Evolutionary conservation across 1,140 invertebrate species (phyloP), one percentile per base, ranked within the genome.

Genomic region (Saccostrea cuccullata): DNA sequence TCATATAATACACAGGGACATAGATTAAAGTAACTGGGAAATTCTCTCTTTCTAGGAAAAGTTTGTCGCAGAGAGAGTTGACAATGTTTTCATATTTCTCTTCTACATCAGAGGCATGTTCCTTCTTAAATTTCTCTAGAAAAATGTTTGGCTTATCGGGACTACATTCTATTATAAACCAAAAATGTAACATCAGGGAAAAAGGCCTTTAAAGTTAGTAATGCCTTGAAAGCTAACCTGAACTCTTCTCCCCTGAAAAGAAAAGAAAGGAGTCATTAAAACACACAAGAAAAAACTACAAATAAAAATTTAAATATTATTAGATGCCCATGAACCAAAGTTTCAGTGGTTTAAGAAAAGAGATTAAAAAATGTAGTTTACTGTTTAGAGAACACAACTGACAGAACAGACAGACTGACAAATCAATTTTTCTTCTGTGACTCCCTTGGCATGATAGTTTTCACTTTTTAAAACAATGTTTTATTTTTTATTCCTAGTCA

Each of bases 1-100:
- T 73, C 67, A 73, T 73, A 23, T 73, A 73, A 30, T 73, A 30
- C 26, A 73, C 67, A 73, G 67, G 67, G 13, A 73, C 26, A 73
- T 23, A 73, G 12, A 73, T 13, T 30, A 73, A 73, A 13, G 67
- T 73, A 30, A 5, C 67, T 13, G 67, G 67, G 67, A 73, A 73
- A 30, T 73, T 30, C 23, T 73, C 26, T 8, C 26, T 73, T 73
- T 73, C 8, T 73, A 26, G 11, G 23, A 13, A 73, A 30, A 73
- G 9, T 30, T 73, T 23, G 67, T 73, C 26, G 12, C 8, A 73
- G 12, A 73, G 67, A 26, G 23, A 20, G 13, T 30, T 13, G n/a
- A 73, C 67, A 73, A 73, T 73, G 23, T 13, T 73, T 73, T 73
- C 67, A 30, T 26, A 73, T 12, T 73, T 8, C 23, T 23, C 23